phyloP scores from a whole-genome alignment of 2,888 invertebrate genomes.

The Busseola fusca region DNA sequence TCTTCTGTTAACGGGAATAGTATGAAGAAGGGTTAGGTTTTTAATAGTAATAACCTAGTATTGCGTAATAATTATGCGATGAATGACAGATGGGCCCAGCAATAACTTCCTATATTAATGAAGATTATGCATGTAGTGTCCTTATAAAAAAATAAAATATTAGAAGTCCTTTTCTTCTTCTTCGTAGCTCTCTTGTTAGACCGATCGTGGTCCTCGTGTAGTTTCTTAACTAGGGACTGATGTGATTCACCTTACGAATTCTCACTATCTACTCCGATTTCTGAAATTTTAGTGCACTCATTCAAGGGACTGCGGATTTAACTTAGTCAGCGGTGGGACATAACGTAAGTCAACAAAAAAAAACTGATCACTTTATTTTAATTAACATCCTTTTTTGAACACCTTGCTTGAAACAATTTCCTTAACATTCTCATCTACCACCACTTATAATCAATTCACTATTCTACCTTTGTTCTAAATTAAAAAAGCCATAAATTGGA shows the following conservation, averaged over 20 bases:
- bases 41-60: background rate
- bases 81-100: background rate
- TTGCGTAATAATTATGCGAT: background rate
- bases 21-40: constrained; percentile 1
- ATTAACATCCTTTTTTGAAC: background rate
- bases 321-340: background rate
- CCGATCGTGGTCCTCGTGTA: too few relatives aligned
- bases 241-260: too few relatives aligned
- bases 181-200: too few relatives aligned
- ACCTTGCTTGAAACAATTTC: background rate
- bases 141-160: background rate
- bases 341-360: background rate
- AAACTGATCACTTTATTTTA: background rate
- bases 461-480: constrained; percentile 28
- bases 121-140: background rate
- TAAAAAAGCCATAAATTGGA: constrained; percentile 65
- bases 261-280: too few relatives aligned
- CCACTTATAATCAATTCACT: constrained; percentile 18
- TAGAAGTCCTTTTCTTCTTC: background rate
- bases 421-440: background rate
- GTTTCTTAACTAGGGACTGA: too few relatives aligned
- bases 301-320: too few relatives aligned
- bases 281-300: too few relatives aligned
- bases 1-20: constrained; percentile 8
- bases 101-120: background rate